A percentile compares a stretch with the other conserved stretches of the same genome.
Conservation (phyloP, 2,888 invertebrate species). For the Amphipoea lucens region DNA sequence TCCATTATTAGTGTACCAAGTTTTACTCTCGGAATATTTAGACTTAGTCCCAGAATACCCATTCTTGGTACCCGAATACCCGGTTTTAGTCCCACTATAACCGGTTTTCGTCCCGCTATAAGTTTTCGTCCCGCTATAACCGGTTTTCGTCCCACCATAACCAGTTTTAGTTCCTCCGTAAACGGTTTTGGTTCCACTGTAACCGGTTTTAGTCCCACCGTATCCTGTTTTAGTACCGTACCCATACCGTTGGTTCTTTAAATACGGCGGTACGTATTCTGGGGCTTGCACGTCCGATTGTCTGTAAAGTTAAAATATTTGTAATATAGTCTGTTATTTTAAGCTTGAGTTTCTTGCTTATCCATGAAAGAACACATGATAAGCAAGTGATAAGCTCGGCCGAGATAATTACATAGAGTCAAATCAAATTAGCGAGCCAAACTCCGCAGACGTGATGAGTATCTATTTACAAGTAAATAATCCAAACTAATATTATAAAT, state of each 20-base stretch:
- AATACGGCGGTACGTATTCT: slow-evolving; percentile 79
- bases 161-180: slow-evolving; percentile 67
- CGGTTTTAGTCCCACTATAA: slow-evolving; percentile 69
- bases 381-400: not conserved
- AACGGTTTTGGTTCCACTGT: slow-evolving; percentile 47
- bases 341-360: not conserved
- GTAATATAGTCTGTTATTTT: not conserved
- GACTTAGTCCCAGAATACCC: slow-evolving; percentile 61
- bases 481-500: too few species aligned
- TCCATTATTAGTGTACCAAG: slow-evolving; percentile 79
- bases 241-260: slow-evolving; percentile 71
- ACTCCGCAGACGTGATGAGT: too few species aligned
- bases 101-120: slow-evolving; percentile 70
- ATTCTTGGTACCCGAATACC: slow-evolving; percentile 67
- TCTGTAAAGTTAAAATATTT: slow-evolving; percentile 67
- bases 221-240: slow-evolving; percentile 72
- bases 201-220: slow-evolving; percentile 64
- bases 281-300: slow-evolving; percentile 86
- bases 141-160: slow-evolving; percentile 46
- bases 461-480: not conserved
- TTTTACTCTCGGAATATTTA: slow-evolving; percentile 74
- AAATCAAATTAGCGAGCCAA: too few species aligned
- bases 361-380: not conserved
- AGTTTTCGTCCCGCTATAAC: slow-evolving; percentile 63
- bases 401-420: not conserved